Percentiles rank a stretch among this genome's conserved stretches.
Evolutionary conservation across 2,113 vertebrate species (phyloP).

Genomic region (Psilopsiagon aurifrons): DNA sequence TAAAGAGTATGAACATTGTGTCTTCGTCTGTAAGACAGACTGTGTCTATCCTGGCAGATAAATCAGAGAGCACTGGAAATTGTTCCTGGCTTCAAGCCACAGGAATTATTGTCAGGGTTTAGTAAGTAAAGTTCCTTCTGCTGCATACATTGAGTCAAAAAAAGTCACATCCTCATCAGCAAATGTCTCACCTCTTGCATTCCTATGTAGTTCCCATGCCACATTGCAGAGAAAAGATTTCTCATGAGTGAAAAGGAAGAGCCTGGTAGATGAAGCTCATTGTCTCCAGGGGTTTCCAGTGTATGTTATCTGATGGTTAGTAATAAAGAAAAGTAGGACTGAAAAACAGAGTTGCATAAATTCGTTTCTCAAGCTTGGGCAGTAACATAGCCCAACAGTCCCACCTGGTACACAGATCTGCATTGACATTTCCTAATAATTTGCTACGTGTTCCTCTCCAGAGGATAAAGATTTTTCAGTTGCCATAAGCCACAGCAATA

Average conservation of each 20-base stretch:
- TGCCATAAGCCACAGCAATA: neutral
- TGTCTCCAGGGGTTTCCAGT: neutral
- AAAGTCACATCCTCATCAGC: neutral
- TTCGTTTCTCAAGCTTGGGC: neutral
- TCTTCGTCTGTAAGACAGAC: neutral
- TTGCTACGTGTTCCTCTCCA: neutral
- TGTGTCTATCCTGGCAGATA: neutral
- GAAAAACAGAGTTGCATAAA: neutral
- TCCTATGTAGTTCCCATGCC: neutral
- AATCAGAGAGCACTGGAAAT: neutral
- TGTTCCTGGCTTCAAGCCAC: constrained; percentile 2
- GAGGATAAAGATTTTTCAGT: neutral
- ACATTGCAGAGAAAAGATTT: neutral
- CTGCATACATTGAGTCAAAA: neutral
- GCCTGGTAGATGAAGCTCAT: neutral
- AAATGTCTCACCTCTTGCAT: neutral
- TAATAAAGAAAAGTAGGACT: neutral
- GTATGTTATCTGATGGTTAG: neutral
- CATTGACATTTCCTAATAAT: neutral
- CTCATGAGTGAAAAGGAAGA: neutral
- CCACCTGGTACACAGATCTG: neutral
- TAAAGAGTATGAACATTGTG: neutral
- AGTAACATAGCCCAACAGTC: neutral
- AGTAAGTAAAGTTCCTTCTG: neutral
- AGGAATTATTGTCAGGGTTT: constrained; percentile 12